Conservation (phyloP, 2,797 vertebrate species). For the Sphenopsis melanotis region DNA sequence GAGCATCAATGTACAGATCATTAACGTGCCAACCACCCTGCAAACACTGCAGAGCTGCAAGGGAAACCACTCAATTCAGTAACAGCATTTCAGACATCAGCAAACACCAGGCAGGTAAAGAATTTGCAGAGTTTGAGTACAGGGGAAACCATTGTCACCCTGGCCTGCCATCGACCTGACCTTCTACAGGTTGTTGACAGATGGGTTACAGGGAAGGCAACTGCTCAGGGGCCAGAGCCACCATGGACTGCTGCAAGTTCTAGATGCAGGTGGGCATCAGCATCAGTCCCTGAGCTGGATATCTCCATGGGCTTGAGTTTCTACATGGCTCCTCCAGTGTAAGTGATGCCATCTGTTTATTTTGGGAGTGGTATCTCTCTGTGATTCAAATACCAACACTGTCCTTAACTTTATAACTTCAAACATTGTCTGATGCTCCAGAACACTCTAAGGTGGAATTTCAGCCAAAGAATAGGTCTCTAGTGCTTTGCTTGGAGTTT, state of each 20-base stretch:
- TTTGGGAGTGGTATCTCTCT: background rate
- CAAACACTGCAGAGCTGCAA: background rate
- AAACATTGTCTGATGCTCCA: background rate
- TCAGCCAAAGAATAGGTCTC: background rate
- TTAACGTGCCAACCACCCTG: background rate
- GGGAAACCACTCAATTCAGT: background rate
- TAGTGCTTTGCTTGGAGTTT: background rate
- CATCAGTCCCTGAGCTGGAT: background rate
- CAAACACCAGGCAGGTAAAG: background rate
- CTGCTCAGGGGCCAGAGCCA: background rate
- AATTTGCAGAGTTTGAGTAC: background rate
- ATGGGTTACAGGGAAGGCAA: background rate
- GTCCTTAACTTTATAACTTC: background rate
- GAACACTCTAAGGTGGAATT: background rate
- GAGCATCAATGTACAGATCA: slow-evolving; percentile 43
- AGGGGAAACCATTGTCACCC: background rate
- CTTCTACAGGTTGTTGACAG: background rate
- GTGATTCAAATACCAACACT: background rate
- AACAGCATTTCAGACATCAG: background rate
- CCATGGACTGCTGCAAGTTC: background rate
- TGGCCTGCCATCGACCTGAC: fast-evolving
- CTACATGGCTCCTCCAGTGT: background rate
- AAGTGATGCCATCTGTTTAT: background rate
- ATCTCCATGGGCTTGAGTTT: background rate
- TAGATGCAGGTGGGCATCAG: background rate